A percentile compares a stretch with the other conserved stretches of the same genome.
Conservation (phyloP, 1,140 invertebrate genomes). For the Drosophila fuyamai region DNA sequence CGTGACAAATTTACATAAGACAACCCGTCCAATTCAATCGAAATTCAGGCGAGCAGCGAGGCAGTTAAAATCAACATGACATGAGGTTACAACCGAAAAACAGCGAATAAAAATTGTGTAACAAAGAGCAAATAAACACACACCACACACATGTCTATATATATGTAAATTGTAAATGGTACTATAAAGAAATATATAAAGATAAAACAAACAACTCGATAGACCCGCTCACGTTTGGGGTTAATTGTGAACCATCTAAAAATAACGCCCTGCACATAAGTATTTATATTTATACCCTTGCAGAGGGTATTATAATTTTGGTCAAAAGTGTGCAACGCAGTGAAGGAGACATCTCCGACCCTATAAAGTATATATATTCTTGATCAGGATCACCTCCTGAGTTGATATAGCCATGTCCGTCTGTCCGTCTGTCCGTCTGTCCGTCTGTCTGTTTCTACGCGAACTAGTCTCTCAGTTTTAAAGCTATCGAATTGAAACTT, state of each 20-base stretch:
- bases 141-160: slow-evolving; percentile 19
- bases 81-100: slow-evolving; percentile 22
- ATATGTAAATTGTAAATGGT: slow-evolving; percentile 67
- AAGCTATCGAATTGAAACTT: too few species aligned
- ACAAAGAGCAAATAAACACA: slow-evolving; percentile 27
- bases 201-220: slow-evolving; percentile 45
- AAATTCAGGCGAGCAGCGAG: slow-evolving; percentile 37
- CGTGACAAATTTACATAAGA: slow-evolving; percentile 48
- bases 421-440: too few species aligned
- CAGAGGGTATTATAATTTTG: too few species aligned
- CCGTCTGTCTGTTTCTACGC: too few species aligned
- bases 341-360: too few species aligned
- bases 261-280: slow-evolving; percentile 39
- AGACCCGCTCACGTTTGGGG: slow-evolving; percentile 48
- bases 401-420: too few species aligned
- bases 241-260: slow-evolving; percentile 56
- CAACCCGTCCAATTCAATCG: slow-evolving; percentile 43
- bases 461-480: too few species aligned
- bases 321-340: too few species aligned
- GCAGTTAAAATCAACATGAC: slow-evolving; percentile 56
- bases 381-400: too few species aligned
- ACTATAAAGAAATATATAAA: slow-evolving; percentile 37
- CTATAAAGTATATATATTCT: too few species aligned
- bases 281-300: slow-evolving; percentile 53
- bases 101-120: slow-evolving; percentile 8